These are phyloP conservation scores for Synergus gifuensis DNA, from an alignment of 2,888 invertebrate genomes.

Conservation along the genomic window DNA sequence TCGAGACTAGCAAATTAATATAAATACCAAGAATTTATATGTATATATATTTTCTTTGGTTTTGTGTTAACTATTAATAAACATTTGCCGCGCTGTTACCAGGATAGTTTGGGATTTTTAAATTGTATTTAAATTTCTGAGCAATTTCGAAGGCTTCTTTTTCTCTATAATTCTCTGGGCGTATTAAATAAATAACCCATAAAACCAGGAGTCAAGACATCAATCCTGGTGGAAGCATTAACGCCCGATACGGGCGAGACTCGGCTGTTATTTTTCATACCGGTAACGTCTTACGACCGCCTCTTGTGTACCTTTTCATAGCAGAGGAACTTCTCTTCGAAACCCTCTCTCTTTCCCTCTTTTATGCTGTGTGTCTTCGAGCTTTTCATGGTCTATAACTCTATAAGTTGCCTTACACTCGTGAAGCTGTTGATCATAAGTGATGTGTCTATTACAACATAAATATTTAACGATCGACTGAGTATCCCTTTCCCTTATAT, in stretches of 20 bases:
- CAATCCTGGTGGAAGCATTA: slow-evolving; percentile 76
- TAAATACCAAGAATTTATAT: too few species aligned
- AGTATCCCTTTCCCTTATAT: slow-evolving; percentile 50
- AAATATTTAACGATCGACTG: slow-evolving; percentile 69
- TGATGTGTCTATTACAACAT: slow-evolving; percentile 76
- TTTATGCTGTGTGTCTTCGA: slow-evolving; percentile 64
- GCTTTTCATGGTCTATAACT: slow-evolving; percentile 74
- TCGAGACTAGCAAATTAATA: too few species aligned
- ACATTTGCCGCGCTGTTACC: too few species aligned
- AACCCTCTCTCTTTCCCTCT: slow-evolving; percentile 53
- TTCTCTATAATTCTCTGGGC: slow-evolving; percentile 67
- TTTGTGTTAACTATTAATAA: too few species aligned
- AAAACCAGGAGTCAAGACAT: slow-evolving; percentile 71
- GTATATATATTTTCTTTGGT: too few species aligned
- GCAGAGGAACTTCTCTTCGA: slow-evolving; percentile 57
- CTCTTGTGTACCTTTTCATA: slow-evolving; percentile 53
- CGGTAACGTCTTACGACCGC: slow-evolving; percentile 68
- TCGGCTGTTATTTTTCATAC: slow-evolving; percentile 77
- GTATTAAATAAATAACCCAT: slow-evolving; percentile 78
- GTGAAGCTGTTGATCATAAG: slow-evolving; percentile 72
- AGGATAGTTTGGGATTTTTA: neutral
- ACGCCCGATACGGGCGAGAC: slow-evolving; percentile 72
- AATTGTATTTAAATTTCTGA: neutral
- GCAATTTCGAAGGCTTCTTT: neutral
- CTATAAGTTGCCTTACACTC: slow-evolving; percentile 72